phyloP scores from a whole-genome alignment of 2,797 vertebrate genomes.

The Synaphobranchus kaupii region DNA sequence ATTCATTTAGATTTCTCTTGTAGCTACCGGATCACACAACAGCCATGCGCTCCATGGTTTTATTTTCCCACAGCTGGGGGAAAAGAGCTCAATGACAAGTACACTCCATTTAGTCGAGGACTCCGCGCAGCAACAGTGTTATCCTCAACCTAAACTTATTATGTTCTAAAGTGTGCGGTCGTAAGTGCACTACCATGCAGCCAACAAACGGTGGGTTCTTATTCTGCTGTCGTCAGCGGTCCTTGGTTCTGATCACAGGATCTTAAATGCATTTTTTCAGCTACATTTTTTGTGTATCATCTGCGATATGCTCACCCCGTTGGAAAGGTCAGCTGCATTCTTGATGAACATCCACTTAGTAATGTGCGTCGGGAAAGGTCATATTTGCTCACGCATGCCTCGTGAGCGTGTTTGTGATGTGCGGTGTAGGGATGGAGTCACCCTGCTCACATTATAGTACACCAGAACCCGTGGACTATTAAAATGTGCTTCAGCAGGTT shows the following conservation, averaged over 20 bases:
- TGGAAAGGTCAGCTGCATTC: conserved; percentile 51
- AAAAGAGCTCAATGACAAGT: neutral
- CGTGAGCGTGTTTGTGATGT: conserved; percentile 35
- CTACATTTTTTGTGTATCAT: neutral
- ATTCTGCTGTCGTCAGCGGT: neutral
- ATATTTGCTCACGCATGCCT: conserved; percentile 57
- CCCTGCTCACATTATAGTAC: neutral
- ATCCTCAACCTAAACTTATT: neutral
- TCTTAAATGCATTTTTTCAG: neutral
- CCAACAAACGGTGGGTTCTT: neutral
- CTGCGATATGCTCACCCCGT: neutral
- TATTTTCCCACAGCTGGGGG: neutral
- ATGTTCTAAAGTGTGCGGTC: neutral
- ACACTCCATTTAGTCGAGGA: neutral
- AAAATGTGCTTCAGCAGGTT: neutral
- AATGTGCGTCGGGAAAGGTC: conserved; percentile 58
- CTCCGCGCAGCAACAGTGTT: neutral
- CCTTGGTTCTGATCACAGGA: neutral
- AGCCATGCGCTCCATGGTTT: neutral
- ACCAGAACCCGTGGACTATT: neutral
- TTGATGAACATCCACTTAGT: conserved; percentile 37
- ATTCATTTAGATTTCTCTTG: neutral
- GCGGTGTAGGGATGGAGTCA: neutral
- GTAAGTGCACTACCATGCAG: neutral
- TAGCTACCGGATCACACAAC: neutral